Conservation (phyloP, 1,140 invertebrate species). For the Brachionus asplanchnoidis region DNA sequence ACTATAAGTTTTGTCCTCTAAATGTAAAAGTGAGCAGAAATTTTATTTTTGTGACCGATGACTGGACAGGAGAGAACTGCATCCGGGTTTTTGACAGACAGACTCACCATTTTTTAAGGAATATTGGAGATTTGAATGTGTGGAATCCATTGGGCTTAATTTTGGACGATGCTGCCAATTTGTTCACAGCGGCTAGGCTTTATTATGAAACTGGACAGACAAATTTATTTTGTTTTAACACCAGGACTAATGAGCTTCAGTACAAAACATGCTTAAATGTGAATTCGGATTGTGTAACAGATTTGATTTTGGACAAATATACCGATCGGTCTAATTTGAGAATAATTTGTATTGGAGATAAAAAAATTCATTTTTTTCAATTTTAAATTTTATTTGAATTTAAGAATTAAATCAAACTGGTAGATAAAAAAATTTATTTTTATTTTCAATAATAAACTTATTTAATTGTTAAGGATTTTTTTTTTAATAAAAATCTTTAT, state of each 20-base stretch:
- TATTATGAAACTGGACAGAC: constrained; percentile 39
- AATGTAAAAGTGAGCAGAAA: constrained; percentile 15
- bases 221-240: constrained; percentile 31
- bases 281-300: constrained; percentile 24
- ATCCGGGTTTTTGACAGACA: constrained; percentile 34
- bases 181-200: constrained; percentile 16
- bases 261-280: constrained; percentile 33
- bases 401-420: no score
- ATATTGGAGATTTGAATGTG: constrained; percentile 30
- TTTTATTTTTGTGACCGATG: constrained; percentile 26
- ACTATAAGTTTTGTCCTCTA: constrained; percentile 27
- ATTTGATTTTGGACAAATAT: constrained; percentile 16
- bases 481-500: no score
- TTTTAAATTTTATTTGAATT: background rate
- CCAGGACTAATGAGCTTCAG: background rate
- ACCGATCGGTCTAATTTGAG: background rate
- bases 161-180: constrained; percentile 16
- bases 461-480: no score
- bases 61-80: constrained; percentile 38
- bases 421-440: no score
- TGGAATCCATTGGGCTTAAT: constrained; percentile 39
- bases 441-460: no score
- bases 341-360: constrained; percentile 34
- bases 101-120: background rate
- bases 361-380: constrained; percentile 37